Conservation (phyloP, 2,113 vertebrate genomes). For the Drymodes brunneopygia region DNA sequence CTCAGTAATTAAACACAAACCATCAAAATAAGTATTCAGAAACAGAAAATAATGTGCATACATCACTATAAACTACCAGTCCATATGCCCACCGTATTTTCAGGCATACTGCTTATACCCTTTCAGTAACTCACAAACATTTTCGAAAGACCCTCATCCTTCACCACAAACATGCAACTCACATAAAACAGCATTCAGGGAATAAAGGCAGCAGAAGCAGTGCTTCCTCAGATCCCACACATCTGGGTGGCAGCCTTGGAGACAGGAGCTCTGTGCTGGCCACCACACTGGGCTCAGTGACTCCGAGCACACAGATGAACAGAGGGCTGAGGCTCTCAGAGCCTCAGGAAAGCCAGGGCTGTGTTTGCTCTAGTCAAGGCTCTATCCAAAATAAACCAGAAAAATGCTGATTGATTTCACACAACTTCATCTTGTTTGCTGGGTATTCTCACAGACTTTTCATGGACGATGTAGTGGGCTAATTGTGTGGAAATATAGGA, state of each 20-base stretch:
- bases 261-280: neutral
- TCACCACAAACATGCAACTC: neutral
- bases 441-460: neutral
- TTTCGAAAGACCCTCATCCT: neutral
- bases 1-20: neutral
- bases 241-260: accelerated
- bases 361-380: neutral
- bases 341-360: neutral
- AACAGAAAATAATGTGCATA: neutral
- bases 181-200: neutral
- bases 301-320: accelerated
- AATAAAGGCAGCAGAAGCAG: neutral
- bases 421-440: neutral
- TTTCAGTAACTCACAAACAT: neutral
- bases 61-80: neutral
- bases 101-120: neutral
- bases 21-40: neutral
- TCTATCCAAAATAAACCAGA: neutral
- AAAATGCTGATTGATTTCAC: neutral
- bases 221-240: neutral
- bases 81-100: neutral
- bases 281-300: accelerated
- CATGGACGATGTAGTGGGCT: accelerated
- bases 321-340: neutral
- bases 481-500: neutral